Base-by-base conservation (phyloP, 2,797 vertebrate genomes). In the Atherinosoma microstoma region DNA sequence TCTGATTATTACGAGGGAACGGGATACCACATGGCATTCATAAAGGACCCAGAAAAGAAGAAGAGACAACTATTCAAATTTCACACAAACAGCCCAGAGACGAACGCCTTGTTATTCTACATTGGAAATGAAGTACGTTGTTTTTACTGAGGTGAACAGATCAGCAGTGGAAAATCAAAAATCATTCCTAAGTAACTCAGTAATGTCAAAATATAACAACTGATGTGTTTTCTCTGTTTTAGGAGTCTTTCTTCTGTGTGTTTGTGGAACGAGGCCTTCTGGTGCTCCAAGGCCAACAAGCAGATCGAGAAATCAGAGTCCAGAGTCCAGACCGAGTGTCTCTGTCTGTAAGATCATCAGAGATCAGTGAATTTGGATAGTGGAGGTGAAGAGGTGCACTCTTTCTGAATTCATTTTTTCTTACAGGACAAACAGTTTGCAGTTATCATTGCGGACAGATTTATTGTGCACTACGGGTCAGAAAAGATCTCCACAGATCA, bases 1-100 rank as follows among this genome's bases (percentile, higher is more conserved):
- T 64, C 54, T 13, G 66, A 84, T 67, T 93, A 90, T 70, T 93
- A 91, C n/a, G 87, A 94, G 3, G 92, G 90, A 32, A 90, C 91
- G 1, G 92, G 93, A 4, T 93, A 91, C 40, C 73, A 83, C 40
- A 87, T 71, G 73, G 83, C 72, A 0, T 34, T 66, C 13, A n/a
- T 86, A 1, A 78, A 69, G 11, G 30, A 67, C 12, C 49, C 66
- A 1, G 6, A 59, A 29, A 66, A 67, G 29, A 70, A 13, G 7
- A 75, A 24, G 16, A 63, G 9, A 56, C 49, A 36, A 66, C 12
- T 60, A 9, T 73, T 91, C 70, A 87, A 35, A 60, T 90, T 93
- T 53, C 64, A 49, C 64, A 87, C 70, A 12, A 72, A 54, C 42
- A 93, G 86, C 76, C 72, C 32, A 67, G 84, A 90, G 76, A 76